phyloP scores from a whole-genome alignment of 1,140 invertebrate species.

The Holcopasites calliopsidis region DNA sequence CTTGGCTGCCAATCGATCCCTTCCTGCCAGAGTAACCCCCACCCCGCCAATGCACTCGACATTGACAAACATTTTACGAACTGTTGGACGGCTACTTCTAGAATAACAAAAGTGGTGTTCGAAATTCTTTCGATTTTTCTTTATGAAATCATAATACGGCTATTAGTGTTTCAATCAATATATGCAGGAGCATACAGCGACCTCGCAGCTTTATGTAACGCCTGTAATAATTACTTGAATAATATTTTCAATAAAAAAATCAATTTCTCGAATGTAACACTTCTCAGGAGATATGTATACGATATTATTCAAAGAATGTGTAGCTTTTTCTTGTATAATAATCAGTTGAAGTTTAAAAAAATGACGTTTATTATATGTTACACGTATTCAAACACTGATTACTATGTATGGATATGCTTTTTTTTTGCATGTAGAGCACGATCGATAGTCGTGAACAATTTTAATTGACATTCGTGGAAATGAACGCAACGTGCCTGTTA shows the following conservation, averaged over 20 bases:
- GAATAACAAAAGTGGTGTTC: neutral
- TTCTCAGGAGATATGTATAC: too few relatives aligned
- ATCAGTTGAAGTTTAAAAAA: neutral
- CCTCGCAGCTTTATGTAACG: neutral
- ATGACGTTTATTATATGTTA: too few relatives aligned
- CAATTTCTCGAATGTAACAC: neutral
- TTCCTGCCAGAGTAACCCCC: conserved; percentile 17
- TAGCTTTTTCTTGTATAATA: neutral
- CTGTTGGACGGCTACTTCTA: conserved; percentile 15
- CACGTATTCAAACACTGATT: too few relatives aligned
- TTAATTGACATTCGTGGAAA: conserved; percentile 15
- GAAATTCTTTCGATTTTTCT: neutral
- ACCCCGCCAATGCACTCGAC: neutral
- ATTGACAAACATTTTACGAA: conserved; percentile 34
- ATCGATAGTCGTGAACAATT: neutral
- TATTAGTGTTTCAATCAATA: too few relatives aligned
- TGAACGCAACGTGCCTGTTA: neutral
- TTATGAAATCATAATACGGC: neutral
- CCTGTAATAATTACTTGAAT: neutral
- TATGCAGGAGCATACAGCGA: too few relatives aligned
- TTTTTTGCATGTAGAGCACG: neutral
- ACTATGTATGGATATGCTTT: neutral
- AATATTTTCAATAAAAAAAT: neutral
- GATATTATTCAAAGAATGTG: too few relatives aligned
- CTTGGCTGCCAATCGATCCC: conserved; percentile 40